Percentiles rank a stretch among this genome's conserved stretches.
phyloP scores from a whole-genome alignment of 2,797 vertebrate species.

The Bufotes viridis region DNA sequence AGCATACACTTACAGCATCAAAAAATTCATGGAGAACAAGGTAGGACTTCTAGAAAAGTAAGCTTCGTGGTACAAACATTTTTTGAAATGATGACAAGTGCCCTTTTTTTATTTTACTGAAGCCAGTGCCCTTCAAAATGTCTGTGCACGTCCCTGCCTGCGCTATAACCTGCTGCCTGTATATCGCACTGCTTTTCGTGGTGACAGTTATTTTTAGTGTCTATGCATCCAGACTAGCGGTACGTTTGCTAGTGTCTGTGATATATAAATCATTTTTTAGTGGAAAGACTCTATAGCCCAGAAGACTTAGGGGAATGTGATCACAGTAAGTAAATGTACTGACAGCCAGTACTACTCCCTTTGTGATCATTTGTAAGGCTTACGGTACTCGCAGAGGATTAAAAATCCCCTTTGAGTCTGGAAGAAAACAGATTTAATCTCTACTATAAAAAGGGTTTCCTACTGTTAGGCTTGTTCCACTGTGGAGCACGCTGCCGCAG shows the following conservation, averaged over 20 bases:
- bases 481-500: neutral
- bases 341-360: neutral
- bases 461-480: neutral
- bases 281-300: neutral
- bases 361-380: slow-evolving; percentile 20
- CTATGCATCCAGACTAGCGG: neutral
- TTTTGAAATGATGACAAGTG: too few relatives aligned
- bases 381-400: slow-evolving; percentile 2
- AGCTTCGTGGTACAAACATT: too few relatives aligned
- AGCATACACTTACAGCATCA: too few relatives aligned
- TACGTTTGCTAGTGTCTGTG: neutral
- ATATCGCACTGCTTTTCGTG: too few relatives aligned
- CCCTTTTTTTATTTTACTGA: too few relatives aligned
- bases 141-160: too few relatives aligned
- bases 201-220: neutral
- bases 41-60: too few relatives aligned
- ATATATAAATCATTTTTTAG: neutral
- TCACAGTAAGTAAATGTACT: slow-evolving; percentile 5
- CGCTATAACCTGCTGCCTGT: too few relatives aligned
- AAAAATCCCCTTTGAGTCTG: slow-evolving; percentile 14
- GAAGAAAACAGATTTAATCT: slow-evolving; percentile 27
- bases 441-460: slow-evolving; percentile 6
- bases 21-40: too few relatives aligned
- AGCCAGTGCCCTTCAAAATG: too few relatives aligned
- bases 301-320: slow-evolving; percentile 2